phyloP scores from a whole-genome alignment of 2,888 invertebrate species.

The Heliconius ismenius region DNA sequence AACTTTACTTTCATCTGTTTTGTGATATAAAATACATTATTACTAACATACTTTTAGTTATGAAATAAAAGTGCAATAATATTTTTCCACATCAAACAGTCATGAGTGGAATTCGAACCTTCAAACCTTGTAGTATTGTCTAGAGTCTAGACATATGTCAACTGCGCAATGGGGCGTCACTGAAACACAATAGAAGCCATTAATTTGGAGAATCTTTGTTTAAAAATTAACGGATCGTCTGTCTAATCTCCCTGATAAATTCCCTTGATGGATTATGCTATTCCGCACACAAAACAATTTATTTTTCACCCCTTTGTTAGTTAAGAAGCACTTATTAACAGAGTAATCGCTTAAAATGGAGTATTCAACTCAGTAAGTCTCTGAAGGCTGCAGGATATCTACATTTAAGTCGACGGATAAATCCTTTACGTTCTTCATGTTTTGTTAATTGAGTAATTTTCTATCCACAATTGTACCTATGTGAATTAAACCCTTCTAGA shows the following conservation, averaged over 20 bases:
- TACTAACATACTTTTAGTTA: too few species aligned
- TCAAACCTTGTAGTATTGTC: not conserved
- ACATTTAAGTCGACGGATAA: constrained; percentile 40
- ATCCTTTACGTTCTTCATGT: constrained; percentile 42
- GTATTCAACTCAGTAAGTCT: constrained; percentile 50
- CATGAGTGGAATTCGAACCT: not conserved
- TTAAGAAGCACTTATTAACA: constrained; percentile 67
- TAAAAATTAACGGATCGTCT: constrained; percentile 25
- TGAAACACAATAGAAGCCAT: not conserved
- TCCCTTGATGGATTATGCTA: constrained; percentile 53
- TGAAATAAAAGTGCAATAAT: too few species aligned
- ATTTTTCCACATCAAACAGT: not conserved
- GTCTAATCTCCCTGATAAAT: constrained; percentile 41
- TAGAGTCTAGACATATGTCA: not conserved
- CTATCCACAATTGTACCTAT: constrained; percentile 38
- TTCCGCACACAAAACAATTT: constrained; percentile 65
- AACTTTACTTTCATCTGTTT: too few species aligned
- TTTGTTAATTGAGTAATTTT: constrained; percentile 45
- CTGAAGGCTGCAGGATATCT: constrained; percentile 41
- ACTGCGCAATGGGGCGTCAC: not conserved
- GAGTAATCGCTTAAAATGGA: constrained; percentile 73
- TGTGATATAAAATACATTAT: too few species aligned
- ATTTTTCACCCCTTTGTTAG: constrained; percentile 74
- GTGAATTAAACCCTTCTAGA: constrained; percentile 33
- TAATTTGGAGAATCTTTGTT: constrained; percentile 7